Percentiles rank a stretch among this genome's conserved stretches.
Conservation (phyloP, 2,888 invertebrate species). For the Mesochorus sp. region DNA sequence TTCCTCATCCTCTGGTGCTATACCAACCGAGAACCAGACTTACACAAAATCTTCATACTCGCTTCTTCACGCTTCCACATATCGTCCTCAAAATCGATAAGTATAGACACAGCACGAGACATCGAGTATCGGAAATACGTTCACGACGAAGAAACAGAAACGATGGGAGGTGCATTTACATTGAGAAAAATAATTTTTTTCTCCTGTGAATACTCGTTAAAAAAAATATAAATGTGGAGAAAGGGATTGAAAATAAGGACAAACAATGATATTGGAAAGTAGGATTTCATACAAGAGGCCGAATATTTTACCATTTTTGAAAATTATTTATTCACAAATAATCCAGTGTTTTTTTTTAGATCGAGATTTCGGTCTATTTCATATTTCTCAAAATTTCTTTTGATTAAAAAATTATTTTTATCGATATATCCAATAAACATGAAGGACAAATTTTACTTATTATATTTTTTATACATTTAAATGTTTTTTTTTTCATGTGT, state of each 20-base stretch:
- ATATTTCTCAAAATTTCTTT: no score
- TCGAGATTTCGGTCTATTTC: no score
- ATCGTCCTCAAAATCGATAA: slow-evolving; percentile 19
- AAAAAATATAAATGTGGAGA: slow-evolving; percentile 5
- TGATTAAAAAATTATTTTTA: no score
- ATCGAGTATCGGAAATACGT: slow-evolving; percentile 56
- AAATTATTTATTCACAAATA: no score
- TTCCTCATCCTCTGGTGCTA: neutral
- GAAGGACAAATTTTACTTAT: no score
- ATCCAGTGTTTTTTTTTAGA: no score
- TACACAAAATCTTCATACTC: neutral
- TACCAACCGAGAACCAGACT: slow-evolving; percentile 6
- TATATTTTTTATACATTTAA: no score
- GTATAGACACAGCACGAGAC: slow-evolving; percentile 16
- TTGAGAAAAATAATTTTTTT: slow-evolving; percentile 26
- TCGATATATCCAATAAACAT: no score
- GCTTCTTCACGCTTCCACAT: no score
- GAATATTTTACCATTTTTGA: no score
- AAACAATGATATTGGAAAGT: slow-evolving; percentile 1
- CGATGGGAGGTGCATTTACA: slow-evolving; percentile 6
- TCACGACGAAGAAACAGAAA: slow-evolving; percentile 34
- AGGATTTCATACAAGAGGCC: neutral
- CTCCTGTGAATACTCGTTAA: neutral
- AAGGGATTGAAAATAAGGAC: slow-evolving; percentile 18
- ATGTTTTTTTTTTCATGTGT: no score